These are phyloP conservation scores for Strigamia maritima DNA, from an alignment of 2,888 invertebrate genomes.

Conservation along the genomic window DNA sequence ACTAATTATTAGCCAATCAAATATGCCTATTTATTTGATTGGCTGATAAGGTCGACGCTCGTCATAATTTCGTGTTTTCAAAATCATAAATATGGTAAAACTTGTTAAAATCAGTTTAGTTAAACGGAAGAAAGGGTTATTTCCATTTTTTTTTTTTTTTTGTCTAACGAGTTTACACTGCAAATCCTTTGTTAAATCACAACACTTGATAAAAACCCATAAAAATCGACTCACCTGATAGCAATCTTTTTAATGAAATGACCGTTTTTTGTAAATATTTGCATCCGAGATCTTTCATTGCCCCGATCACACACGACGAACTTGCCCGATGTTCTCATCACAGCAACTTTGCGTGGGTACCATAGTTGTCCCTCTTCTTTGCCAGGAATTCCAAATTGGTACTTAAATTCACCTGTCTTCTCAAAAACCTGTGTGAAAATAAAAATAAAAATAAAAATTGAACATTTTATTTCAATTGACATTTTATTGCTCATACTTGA, in stretches of 20 bases:
- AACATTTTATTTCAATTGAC: not conserved
- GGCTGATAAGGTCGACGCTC: no score
- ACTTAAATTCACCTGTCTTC: constrained; percentile 86
- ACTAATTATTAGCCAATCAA: not conserved
- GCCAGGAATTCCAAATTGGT: constrained; percentile 90
- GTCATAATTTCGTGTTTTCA: not conserved
- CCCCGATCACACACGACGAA: constrained; percentile 97
- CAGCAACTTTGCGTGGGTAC: constrained; percentile 95
- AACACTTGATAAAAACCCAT: not conserved
- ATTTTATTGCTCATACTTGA: constrained; percentile 59
- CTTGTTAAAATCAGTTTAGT: no score
- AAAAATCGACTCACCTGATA: constrained; percentile 56
- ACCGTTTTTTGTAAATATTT: constrained; percentile 92
- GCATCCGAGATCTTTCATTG: constrained; percentile 94
- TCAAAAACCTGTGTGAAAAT: constrained; percentile 72
- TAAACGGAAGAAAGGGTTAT: not conserved
- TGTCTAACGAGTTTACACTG: not conserved
- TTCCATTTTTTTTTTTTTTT: not conserved
- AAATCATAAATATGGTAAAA: no score
- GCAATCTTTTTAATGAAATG: constrained; percentile 95
- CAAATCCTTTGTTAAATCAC: not conserved
- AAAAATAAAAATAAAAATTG: not conserved
- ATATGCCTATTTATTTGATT: not conserved
- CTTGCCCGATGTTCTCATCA: constrained; percentile 79
- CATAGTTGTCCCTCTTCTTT: constrained; percentile 94